Conservation (phyloP, 2,797 vertebrate genomes). For the Gephyroberyx darwinii region DNA sequence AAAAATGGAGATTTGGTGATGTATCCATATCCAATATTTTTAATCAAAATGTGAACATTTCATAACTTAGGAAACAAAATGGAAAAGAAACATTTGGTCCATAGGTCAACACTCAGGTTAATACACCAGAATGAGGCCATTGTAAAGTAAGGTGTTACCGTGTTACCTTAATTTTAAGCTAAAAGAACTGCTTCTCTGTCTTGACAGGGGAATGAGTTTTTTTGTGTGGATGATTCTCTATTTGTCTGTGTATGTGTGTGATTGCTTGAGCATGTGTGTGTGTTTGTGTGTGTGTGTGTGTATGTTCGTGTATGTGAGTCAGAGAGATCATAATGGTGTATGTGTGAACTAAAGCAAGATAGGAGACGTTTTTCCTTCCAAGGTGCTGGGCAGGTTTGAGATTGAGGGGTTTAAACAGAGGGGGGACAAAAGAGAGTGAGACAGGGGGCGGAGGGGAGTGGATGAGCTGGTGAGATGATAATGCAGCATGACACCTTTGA, state of each 20-base stretch:
- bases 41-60: no score
- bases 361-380: constrained; percentile 70
- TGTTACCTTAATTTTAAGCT: neutral
- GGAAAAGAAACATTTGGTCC: no score
- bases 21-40: neutral
- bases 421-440: constrained; percentile 69
- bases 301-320: constrained; percentile 27
- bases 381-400: constrained; percentile 71
- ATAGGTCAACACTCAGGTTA: neutral
- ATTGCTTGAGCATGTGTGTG: neutral
- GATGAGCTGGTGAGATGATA: constrained; percentile 94
- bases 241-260: neutral
- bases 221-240: neutral
- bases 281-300: constrained; percentile 24
- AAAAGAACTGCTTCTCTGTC: neutral
- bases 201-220: neutral
- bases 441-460: constrained; percentile 84
- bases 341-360: constrained; percentile 63
- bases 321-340: constrained; percentile 50
- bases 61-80: no score
- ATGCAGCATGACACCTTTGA: constrained; percentile 99
- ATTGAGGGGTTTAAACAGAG: constrained; percentile 75
- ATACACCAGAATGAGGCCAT: neutral
- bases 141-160: neutral
- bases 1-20: no score